phyloP scores from a whole-genome alignment of 2,797 vertebrate genomes.

The Salmo trutta region DNA sequence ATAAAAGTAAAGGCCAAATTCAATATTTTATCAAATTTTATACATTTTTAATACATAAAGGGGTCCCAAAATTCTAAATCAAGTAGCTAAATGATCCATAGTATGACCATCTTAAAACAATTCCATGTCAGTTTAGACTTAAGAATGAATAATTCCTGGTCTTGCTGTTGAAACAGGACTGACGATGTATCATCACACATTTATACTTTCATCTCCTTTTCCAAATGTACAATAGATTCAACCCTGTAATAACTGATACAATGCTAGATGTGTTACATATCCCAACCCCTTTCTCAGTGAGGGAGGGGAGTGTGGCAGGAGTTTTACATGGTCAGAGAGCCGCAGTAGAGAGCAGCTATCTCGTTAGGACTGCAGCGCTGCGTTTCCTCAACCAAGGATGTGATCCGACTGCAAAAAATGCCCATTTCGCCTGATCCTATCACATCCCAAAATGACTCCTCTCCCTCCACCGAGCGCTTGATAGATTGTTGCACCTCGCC shows the following conservation, averaged over 20 bases:
- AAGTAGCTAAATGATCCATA: no score
- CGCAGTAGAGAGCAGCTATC: background rate
- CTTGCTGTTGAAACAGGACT: background rate
- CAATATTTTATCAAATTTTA: no score
- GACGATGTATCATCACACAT: background rate
- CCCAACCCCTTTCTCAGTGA: background rate
- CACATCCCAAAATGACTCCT: conserved; percentile 26
- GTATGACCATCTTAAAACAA: no score
- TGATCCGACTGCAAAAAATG: conserved; percentile 32
- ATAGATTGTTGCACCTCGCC: conserved; percentile 11
- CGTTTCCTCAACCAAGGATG: conserved; percentile 4
- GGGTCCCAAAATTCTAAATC: no score
- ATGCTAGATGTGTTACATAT: background rate
- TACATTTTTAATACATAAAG: no score
- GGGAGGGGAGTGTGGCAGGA: background rate
- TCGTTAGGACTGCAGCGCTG: conserved; percentile 4
- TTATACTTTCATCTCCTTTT: background rate
- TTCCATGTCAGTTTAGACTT: background rate
- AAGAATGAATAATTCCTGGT: background rate
- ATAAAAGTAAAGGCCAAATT: no score
- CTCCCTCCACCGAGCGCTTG: conserved; percentile 17
- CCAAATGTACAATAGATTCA: background rate
- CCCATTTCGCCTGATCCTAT: conserved; percentile 37
- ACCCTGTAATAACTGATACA: no score
- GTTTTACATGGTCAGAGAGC: background rate